Percentiles rank a stretch among this genome's conserved stretches.
Conservation (phyloP, 2,113 vertebrate genomes). For the Thamnaconus septentrionalis region DNA sequence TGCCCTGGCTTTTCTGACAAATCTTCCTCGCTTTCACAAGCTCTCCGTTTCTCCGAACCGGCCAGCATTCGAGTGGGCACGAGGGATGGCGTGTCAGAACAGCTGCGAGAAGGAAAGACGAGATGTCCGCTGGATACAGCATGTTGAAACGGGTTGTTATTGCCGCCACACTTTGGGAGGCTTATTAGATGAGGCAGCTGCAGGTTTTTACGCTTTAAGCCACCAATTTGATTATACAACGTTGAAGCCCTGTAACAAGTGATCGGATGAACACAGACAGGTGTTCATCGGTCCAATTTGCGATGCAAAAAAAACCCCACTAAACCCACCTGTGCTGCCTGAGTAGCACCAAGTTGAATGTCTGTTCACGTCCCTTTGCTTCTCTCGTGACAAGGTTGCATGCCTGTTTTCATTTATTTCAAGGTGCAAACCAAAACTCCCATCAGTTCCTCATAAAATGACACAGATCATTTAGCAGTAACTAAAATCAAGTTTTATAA, state of each 20-base stretch:
- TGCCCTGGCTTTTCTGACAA: slow-evolving; percentile 15
- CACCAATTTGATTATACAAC: neutral
- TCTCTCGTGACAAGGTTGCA: neutral
- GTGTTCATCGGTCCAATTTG: neutral
- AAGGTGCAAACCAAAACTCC: neutral
- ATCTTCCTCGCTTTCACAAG: slow-evolving; percentile 13
- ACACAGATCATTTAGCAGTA: slow-evolving; percentile 25
- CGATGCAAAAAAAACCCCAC: neutral
- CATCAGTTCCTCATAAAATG: slow-evolving; percentile 7
- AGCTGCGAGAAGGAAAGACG: slow-evolving; percentile 47
- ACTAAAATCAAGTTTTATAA: slow-evolving; percentile 17
- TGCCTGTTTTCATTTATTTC: neutral
- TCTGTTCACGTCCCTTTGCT: neutral
- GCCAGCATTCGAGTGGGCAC: slow-evolving; percentile 45
- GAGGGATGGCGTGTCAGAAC: slow-evolving; percentile 59
- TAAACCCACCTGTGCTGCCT: neutral
- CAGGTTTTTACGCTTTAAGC: slow-evolving; percentile 13
- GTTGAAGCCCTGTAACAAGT: neutral
- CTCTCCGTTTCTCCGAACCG: slow-evolving; percentile 38
- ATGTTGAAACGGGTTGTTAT: slow-evolving; percentile 38
- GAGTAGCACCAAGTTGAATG: neutral
- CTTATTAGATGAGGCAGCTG: slow-evolving; percentile 26
- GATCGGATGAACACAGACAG: slow-evolving; percentile 12
- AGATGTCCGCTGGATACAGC: slow-evolving; percentile 46
- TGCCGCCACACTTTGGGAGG: slow-evolving; percentile 37